Base-by-base conservation (phyloP, 2,888 invertebrate species). In the Caradrina kadenii region DNA sequence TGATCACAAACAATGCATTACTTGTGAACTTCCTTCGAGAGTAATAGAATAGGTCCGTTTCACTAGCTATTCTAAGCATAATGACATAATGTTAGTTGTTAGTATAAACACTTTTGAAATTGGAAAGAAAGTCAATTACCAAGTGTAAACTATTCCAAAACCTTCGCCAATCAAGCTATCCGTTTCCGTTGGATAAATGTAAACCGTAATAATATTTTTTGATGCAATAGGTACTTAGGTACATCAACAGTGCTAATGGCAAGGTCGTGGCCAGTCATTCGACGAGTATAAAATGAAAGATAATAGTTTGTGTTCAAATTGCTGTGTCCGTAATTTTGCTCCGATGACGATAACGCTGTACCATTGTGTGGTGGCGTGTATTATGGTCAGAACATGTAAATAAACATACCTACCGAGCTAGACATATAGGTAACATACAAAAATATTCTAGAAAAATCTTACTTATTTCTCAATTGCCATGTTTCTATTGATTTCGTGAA, bases 181-280 rank as follows among this genome's bases (percentile, higher is more conserved):
- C 1, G 17, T 61, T 71, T 65, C 65, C 55, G 61, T 54, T 45
- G 21, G 26, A 54, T 15, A 63, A 42, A 58, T 8, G 49, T 53
- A 31, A 61, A 66, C 49, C 17, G 52, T 48, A 53, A 55, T 60
- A 26, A 65, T 26, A 60, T 65, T 59, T 56, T 78, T 65, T 22
- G 63, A 63, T 61, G 31, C 21, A 52, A 63, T 39, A 45, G 17
- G 45, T 45, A 64, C 48, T 21, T 48, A 52, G 22, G 45, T 50
- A 70, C 35, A 72, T 17, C 66, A 50, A 42, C 54, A 76, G 77
- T 68, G 70, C 62, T 70, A 63, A 76, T 80, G 68, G 62, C 87
- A 89, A 89, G 89, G 89, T 86, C 88, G 83, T 79, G 86, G 86
- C 79, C 86, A 86, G 77, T 81, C 79, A 82, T 70, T 74, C 70